Evolutionary conservation across 2,888 invertebrate species (phyloP), one percentile per base, ranked within the genome.

Genomic region (Pachycephus smyrnensis): DNA sequence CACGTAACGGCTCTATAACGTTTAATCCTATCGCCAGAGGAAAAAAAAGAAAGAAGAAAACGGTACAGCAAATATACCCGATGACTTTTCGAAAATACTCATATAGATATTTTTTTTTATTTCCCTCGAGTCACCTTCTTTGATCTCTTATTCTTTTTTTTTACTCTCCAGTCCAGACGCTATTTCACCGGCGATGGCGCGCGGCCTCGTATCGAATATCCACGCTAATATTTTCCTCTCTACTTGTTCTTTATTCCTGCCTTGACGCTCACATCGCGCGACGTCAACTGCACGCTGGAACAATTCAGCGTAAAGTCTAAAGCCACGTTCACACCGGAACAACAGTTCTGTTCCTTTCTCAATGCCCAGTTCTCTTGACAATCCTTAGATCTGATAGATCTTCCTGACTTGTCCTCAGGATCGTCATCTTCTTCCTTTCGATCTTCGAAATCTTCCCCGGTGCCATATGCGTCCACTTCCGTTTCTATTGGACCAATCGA

Each of bases 231-330:
- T 71, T 71, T 71, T 71, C 71, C 71, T 33, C 71, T 33, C 33
- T 33, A 33, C 71, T 71, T 71, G 31, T 71, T 71, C 33, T 71
- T 71, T 71, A 32, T 71, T 71, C 71, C 71, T 12, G 85, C 80
- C 80, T 82, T 87, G 68, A 87, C 80, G 74, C 77, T 86, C 74
- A 86, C 82, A 77, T 89, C 88, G n/a, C 90, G 86, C 23, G 88
- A 87, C 33, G 88, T 88, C 81, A 90, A 84, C 82, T 87, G 88
- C 76, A 90, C 83, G 82, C 89, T 87, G 82, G 82, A 88, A 82
- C 90, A 90, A 82, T 89, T 89, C 79, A 90, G 83, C 68, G 88
- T 88, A 77, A 90, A 89, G 79, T 90, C 89, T 69, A 90, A 86
- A 69, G 89, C 87, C 73, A 88, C 85, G 81, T 87, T 88, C 77